Base-by-base conservation (phyloP, 2,797 vertebrate genomes). In the Schizopygopsis pylzovi region DNA sequence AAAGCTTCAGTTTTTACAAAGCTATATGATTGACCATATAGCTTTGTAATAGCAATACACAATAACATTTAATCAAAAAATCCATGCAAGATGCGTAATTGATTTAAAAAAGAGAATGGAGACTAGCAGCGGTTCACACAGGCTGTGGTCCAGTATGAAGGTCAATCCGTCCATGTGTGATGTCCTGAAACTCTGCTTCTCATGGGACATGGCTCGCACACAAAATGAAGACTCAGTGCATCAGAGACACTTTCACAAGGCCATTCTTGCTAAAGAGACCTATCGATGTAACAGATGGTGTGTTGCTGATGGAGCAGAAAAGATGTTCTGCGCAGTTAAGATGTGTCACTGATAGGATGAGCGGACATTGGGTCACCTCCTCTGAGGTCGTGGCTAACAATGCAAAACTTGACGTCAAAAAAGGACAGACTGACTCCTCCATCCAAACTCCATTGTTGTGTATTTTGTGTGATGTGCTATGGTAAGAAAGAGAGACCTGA, bases 241-340 rank as follows among this genome's bases (percentile, higher is more conserved):
- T 82, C 83, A 78, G 68, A 86, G 22, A 43, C n/a, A 85, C 73
- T 79, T 87, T 90, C 73, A 77, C 43, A 43, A 81, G 77, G 81
- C 70, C 56, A 18, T 54, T 81, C 59, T 61, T 52, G 52, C 78
- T 75, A 68, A 81, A 79, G 18, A 79, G 85, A 84, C 20, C 84
- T 86, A 82, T 86, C 79, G 25, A 67, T 79, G 47, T 87, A 86
- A 88, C 88, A 87, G 87, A 91, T 90, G 84, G 88, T 75, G 61
- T 73, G 78, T 67, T 84, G 88, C 88, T 87, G 88, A 88, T n/a
- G 15, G 70, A 82, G 89, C 86, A 81, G 61, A 87, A 91, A 89
- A 84, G 73, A 83, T 79, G 77, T 70, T 83, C 39, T 85, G 77
- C 28, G 70, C 52, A 78, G 71, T 65, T 18, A 81, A 70, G 63